Evolutionary conservation across 2,888 invertebrate genomes (phyloP).

Genomic region (Philonicus albiceps): DNA sequence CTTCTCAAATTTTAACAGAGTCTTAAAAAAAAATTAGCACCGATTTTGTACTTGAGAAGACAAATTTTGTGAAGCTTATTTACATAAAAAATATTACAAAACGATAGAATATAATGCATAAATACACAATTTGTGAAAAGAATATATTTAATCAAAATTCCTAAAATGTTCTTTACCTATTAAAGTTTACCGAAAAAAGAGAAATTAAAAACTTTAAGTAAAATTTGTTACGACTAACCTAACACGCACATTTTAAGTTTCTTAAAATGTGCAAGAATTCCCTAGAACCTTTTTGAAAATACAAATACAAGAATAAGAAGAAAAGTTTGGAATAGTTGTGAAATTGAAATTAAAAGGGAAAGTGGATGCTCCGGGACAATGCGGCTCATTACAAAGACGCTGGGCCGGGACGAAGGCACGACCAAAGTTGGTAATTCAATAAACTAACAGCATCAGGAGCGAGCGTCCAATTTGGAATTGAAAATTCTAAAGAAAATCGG

Average conservation of each 20-base stretch:
- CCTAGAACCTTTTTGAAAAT: background rate
- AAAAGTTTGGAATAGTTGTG: background rate
- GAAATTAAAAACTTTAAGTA: background rate
- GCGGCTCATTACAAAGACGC: background rate
- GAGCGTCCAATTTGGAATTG: slow-evolving; percentile 29
- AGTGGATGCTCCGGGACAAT: background rate
- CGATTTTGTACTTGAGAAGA: no score
- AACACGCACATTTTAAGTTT: background rate
- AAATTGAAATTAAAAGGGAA: background rate
- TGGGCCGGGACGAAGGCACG: background rate
- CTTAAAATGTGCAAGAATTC: background rate
- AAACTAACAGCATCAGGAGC: slow-evolving; percentile 30
- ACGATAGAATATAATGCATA: background rate
- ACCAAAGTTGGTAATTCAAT: slow-evolving; percentile 32
- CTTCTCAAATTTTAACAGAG: no score
- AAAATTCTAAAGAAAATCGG: slow-evolving; percentile 35
- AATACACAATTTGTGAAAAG: background rate
- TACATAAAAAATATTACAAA: no score
- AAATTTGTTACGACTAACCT: background rate
- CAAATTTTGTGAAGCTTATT: no score
- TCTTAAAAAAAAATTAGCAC: no score
- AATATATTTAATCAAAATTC: background rate
- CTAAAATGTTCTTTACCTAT: background rate
- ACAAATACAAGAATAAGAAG: background rate
- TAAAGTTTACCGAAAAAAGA: background rate